Percentiles rank a stretch among this genome's conserved stretches.
Evolutionary conservation across 2,888 invertebrate species (phyloP).

Genomic region (Rhorus exstirpatorius): DNA sequence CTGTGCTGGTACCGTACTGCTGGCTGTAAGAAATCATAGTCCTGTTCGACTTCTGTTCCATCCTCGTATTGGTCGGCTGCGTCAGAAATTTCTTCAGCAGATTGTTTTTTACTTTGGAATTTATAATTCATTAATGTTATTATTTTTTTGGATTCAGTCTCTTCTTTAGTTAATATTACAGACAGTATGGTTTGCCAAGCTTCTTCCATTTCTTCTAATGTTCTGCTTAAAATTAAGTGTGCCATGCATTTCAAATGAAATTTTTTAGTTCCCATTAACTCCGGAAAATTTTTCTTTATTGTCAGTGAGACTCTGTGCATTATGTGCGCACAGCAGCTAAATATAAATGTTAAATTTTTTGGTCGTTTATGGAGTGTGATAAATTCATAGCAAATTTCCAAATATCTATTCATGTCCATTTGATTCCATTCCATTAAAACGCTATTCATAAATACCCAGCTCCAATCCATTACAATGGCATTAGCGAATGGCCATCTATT

Average conservation of each 20-base stretch:
- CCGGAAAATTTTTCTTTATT: slow-evolving; percentile 3
- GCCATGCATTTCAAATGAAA: not conserved
- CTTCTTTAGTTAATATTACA: not conserved
- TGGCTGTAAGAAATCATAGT: not conserved
- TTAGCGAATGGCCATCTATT: slow-evolving; percentile 18
- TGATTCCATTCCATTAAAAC: slow-evolving; percentile 21
- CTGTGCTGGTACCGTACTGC: not conserved
- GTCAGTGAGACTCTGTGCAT: slow-evolving; percentile 12
- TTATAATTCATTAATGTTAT: not conserved
- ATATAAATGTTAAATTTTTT: not conserved
- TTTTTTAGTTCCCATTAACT: not conserved
- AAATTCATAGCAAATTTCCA: not conserved
- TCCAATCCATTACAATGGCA: slow-evolving; percentile 26
- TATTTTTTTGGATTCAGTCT: too few relatives aligned
- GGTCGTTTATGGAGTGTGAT: not conserved
- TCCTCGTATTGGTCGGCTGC: not conserved
- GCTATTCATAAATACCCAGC: slow-evolving; percentile 12
- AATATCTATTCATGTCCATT: not conserved
- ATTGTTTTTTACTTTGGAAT: not conserved
- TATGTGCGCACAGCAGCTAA: too few relatives aligned
- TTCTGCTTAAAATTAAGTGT: not conserved
- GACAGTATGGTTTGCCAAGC: not conserved
- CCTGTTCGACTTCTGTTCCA: not conserved
- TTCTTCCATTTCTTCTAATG: not conserved
- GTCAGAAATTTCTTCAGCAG: not conserved